These are phyloP conservation scores for Cephalotes varians DNA, from an alignment of 2,888 invertebrate genomes.

Conservation along the genomic window DNA sequence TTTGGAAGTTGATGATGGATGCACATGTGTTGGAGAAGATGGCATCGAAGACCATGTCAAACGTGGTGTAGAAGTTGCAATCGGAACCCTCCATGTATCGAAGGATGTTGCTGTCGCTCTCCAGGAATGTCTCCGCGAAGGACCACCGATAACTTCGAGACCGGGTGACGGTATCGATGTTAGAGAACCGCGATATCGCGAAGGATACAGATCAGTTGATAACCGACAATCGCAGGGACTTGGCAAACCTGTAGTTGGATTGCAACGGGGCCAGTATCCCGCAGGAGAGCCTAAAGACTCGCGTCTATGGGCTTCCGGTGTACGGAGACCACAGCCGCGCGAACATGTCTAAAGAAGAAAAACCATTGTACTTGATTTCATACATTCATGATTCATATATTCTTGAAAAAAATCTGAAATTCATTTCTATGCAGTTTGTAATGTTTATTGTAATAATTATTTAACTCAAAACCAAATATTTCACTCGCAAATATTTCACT, in stretches of 20 bases:
- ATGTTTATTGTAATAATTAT: too few species aligned
- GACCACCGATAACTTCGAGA: constrained; percentile 80
- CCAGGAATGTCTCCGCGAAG: constrained; percentile 84
- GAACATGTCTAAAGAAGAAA: constrained; percentile 77
- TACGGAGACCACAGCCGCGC: constrained; percentile 80
- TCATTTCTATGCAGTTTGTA: not conserved
- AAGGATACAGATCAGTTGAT: constrained; percentile 82
- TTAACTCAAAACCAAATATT: not conserved
- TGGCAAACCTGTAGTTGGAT: constrained; percentile 79
- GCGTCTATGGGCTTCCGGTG: constrained; percentile 82
- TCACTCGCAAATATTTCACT: too few species aligned
- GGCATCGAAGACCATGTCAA: constrained; percentile 86
- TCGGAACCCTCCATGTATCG: constrained; percentile 82
- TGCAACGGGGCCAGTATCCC: constrained; percentile 80
- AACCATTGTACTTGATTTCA: not conserved
- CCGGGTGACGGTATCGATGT: constrained; percentile 84
- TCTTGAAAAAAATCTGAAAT: not conserved
- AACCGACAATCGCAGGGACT: constrained; percentile 84
- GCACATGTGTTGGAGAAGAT: constrained; percentile 86
- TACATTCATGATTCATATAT: too few species aligned
- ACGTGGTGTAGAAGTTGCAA: constrained; percentile 77
- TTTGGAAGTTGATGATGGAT: constrained; percentile 78
- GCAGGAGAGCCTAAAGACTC: constrained; percentile 82
- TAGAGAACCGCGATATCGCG: constrained; percentile 84
- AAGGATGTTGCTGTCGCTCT: constrained; percentile 82